A percentile compares a stretch with the other conserved stretches of the same genome.
phyloP scores from a whole-genome alignment of 2,113 vertebrate species.

The Mustela lutreola region DNA sequence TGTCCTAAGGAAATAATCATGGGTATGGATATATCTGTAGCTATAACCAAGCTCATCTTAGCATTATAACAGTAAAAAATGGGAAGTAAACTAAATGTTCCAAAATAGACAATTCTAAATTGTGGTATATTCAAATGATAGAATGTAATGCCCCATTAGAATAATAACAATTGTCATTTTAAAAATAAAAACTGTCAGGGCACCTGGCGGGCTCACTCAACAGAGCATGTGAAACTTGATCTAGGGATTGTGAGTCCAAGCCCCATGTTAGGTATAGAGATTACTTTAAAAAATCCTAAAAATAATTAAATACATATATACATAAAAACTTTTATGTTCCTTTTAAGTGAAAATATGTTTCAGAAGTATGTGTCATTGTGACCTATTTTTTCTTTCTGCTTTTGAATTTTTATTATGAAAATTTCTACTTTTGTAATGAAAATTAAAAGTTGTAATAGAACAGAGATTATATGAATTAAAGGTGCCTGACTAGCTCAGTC shows the following conservation, averaged over 20 bases:
- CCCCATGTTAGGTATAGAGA: neutral
- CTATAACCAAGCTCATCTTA: neutral
- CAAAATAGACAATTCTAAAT: constrained; percentile 3
- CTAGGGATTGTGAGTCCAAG: no score
- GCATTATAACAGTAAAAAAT: constrained; percentile 25
- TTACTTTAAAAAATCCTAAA: neutral
- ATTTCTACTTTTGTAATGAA: neutral
- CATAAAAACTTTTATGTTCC: constrained; percentile 1
- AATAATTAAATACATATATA: neutral
- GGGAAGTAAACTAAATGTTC: constrained; percentile 28
- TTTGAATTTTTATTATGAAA: constrained; percentile 1
- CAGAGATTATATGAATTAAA: neutral
- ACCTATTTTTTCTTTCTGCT: neutral
- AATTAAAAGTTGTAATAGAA: neutral
- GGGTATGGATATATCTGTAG: neutral
- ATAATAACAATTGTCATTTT: neutral
- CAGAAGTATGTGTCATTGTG: neutral
- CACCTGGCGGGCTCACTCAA: neutral
- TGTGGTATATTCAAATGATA: neutral
- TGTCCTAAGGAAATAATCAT: constrained; percentile 11
- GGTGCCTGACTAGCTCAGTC: neutral
- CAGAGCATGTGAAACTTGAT: no score
- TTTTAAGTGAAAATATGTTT: neutral
- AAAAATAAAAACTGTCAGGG: neutral
- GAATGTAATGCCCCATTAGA: neutral